These are phyloP conservation scores for Chelon labrosus DNA, from an alignment of 2,797 vertebrate genomes.

Conservation along the genomic window DNA sequence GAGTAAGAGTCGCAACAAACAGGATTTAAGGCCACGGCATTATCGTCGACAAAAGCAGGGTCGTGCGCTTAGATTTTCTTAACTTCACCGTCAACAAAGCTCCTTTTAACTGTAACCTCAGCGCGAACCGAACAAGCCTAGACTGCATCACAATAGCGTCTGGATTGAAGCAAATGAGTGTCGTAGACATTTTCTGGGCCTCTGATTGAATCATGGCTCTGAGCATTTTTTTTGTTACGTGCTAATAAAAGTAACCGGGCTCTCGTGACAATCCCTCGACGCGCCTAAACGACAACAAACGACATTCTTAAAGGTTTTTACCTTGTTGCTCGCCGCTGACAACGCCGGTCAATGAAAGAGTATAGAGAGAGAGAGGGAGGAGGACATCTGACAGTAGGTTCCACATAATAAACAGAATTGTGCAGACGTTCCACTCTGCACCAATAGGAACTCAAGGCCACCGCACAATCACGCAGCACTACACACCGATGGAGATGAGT, in stretches of 20 bases:
- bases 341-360: slow-evolving; percentile 10
- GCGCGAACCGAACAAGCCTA: too few relatives aligned
- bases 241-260: slow-evolving; percentile 23
- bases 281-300: background rate
- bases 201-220: too few relatives aligned
- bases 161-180: too few relatives aligned
- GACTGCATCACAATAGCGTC: too few relatives aligned
- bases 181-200: too few relatives aligned
- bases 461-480: slow-evolving; percentile 27
- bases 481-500: background rate
- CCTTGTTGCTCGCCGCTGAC: slow-evolving; percentile 10
- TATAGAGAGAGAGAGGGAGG: background rate
- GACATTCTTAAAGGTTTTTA: background rate
- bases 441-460: slow-evolving; percentile 58
- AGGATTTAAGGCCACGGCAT: background rate
- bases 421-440: slow-evolving; percentile 23
- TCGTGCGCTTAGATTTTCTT: background rate
- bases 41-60: background rate
- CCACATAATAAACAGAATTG: slow-evolving; percentile 29
- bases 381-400: slow-evolving; percentile 18
- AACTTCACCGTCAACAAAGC: background rate
- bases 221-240: background rate
- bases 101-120: background rate
- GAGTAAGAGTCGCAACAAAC: background rate
- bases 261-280: background rate